A percentile compares a stretch with the other conserved stretches of the same genome.
phyloP scores from a whole-genome alignment of 2,113 vertebrate species.

The Conger conger region DNA sequence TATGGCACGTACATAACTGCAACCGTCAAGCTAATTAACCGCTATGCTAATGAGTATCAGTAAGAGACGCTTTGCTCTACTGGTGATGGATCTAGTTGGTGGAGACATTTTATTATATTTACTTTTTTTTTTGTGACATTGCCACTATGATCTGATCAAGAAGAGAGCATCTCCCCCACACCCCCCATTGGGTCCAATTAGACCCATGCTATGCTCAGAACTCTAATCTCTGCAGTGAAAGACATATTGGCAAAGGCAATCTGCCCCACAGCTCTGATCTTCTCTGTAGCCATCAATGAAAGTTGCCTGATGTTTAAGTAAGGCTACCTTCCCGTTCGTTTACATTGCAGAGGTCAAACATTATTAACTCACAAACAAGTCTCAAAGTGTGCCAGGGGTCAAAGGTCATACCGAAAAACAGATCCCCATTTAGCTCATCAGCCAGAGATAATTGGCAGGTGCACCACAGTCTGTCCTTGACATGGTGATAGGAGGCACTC shows the following conservation, averaged over 20 bases:
- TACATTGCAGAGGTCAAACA: constrained; percentile 79
- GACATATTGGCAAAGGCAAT: constrained; percentile 81
- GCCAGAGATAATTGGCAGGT: constrained; percentile 80
- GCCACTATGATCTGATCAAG: constrained; percentile 94
- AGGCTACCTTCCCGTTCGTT: constrained; percentile 75
- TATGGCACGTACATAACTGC: constrained; percentile 72
- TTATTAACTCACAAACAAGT: constrained; percentile 66
- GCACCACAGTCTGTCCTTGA: constrained; percentile 62
- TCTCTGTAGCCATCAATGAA: constrained; percentile 88
- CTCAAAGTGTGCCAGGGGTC: constrained; percentile 72
- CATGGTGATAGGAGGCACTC: constrained; percentile 49
- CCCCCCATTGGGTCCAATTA: constrained; percentile 99
- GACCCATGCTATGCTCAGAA: constrained; percentile 86
- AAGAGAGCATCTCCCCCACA: constrained; percentile 80
- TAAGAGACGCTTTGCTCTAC: constrained; percentile 89
- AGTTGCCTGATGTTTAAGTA: constrained; percentile 75
- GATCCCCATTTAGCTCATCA: constrained; percentile 80
- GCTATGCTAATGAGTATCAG: constrained; percentile 85
- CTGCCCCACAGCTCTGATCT: constrained; percentile 90
- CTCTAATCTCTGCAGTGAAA: constrained; percentile 93
- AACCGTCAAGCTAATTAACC: constrained; percentile 95
- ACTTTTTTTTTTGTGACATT: constrained; percentile 92
- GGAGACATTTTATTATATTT: constrained; percentile 99
- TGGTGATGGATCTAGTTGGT: constrained; percentile 98
- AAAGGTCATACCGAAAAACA: constrained; percentile 73